phyloP scores from a whole-genome alignment of 2,888 invertebrate genomes.

The Monochamus alternatus region DNA sequence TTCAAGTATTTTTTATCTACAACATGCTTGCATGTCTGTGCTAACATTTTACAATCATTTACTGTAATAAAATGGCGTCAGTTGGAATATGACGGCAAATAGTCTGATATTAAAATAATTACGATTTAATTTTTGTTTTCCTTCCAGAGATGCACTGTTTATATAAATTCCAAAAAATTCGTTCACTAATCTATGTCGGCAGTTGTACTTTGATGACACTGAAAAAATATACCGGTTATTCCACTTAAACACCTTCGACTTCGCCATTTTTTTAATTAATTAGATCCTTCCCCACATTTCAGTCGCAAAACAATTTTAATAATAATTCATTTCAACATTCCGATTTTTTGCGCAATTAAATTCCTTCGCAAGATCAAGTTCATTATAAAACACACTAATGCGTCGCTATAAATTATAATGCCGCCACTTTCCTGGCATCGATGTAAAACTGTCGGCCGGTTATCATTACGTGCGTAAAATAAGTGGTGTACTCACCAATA shows the following conservation, averaged over 20 bases:
- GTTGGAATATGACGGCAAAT: too few species aligned
- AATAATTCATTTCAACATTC: neutral
- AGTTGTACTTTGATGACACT: too few species aligned
- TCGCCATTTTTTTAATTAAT: neutral
- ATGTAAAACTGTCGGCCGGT: too few species aligned
- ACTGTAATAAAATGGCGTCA: conserved; percentile 53
- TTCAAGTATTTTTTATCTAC: conserved; percentile 47
- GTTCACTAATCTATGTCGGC: too few species aligned
- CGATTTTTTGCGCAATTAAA: neutral
- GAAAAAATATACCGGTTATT: neutral
- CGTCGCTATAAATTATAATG: neutral
- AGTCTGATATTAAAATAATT: too few species aligned
- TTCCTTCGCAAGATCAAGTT: neutral
- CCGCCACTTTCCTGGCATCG: neutral
- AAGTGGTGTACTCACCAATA: conserved; percentile 33
- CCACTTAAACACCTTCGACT: neutral
- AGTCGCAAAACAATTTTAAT: neutral
- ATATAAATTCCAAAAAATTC: too few species aligned
- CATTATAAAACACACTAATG: neutral
- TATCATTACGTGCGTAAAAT: neutral
- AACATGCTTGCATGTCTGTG: conserved; percentile 47
- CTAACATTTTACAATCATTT: conserved; percentile 47
- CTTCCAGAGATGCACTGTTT: too few species aligned
- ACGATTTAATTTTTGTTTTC: too few species aligned
- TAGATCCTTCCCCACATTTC: neutral